These are phyloP conservation scores for Pemphigus obesinymphae DNA, from an alignment of 1,140 invertebrate genomes.

Conservation along the genomic window DNA sequence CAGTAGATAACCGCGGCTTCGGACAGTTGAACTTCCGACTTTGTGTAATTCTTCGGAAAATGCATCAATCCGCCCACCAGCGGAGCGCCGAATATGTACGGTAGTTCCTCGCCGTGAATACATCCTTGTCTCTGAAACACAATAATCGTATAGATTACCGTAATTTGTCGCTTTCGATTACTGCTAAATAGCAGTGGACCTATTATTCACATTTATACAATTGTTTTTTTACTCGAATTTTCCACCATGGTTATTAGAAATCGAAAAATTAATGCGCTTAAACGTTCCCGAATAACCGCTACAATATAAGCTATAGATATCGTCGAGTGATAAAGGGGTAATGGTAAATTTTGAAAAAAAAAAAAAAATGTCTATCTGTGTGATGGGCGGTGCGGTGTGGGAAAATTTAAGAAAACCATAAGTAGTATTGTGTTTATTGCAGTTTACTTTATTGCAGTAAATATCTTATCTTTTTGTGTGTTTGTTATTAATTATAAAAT, in stretches of 20 bases:
- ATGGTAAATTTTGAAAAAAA: too few relatives aligned
- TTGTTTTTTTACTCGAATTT: background rate
- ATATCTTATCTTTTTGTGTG: too few relatives aligned
- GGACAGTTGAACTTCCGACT: constrained; percentile 79
- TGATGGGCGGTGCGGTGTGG: too few relatives aligned
- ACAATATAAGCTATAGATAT: too few relatives aligned
- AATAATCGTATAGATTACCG: background rate
- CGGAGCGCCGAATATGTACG: constrained; percentile 81
- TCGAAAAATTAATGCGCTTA: background rate
- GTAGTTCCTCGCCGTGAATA: constrained; percentile 87
- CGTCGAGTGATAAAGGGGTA: too few relatives aligned
- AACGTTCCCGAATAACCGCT: too few relatives aligned
- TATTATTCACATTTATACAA: background rate
- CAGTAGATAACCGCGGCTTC: constrained; percentile 91
- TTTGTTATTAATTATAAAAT: too few relatives aligned
- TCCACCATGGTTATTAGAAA: background rate
- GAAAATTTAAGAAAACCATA: too few relatives aligned
- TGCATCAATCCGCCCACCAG: constrained; percentile 69
- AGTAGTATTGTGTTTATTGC: too few relatives aligned
- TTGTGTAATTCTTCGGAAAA: constrained; percentile 84
- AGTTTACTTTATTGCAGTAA: too few relatives aligned
- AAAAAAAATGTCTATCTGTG: too few relatives aligned
- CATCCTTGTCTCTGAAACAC: constrained; percentile 71
- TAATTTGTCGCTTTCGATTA: constrained; percentile 1
- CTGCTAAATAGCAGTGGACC: background rate